phyloP scores from a whole-genome alignment of 2,888 invertebrate species.

The Meliscaeva auricollis region DNA sequence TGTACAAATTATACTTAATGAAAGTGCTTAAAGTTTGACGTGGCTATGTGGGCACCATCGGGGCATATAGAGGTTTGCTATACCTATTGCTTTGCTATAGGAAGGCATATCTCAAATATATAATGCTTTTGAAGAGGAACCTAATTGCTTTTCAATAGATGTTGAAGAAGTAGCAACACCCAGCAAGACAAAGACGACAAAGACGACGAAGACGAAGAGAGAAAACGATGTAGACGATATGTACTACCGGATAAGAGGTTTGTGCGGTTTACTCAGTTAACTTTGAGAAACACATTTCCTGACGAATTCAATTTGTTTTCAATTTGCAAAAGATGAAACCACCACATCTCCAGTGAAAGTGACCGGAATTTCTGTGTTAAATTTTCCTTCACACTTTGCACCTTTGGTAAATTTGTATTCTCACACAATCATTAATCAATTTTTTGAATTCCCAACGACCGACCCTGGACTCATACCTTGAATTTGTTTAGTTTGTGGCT shows the following conservation, averaged over 20 bases:
- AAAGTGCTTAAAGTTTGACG: slow-evolving; percentile 66
- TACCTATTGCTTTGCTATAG: too few species aligned
- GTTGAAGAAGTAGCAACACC: neutral
- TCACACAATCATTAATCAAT: slow-evolving; percentile 56
- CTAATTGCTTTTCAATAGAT: slow-evolving; percentile 52
- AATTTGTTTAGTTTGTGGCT: neutral
- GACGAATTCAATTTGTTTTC: slow-evolving; percentile 19
- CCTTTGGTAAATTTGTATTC: neutral
- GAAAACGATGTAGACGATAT: too few species aligned
- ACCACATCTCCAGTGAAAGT: slow-evolving; percentile 9
- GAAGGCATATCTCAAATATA: neutral
- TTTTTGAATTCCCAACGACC: slow-evolving; percentile 25
- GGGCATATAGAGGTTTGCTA: neutral
- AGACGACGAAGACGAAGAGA: too few species aligned
- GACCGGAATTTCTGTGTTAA: slow-evolving; percentile 8
- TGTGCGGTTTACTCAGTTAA: neutral
- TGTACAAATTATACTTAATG: slow-evolving; percentile 59
- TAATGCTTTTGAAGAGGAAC: neutral
- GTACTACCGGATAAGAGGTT: slow-evolving; percentile 10
- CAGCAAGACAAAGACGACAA: neutral
- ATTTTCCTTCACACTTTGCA: slow-evolving; percentile 15
- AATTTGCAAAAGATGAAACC: slow-evolving; percentile 2
- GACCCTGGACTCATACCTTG: neutral
- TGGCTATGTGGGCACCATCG: slow-evolving; percentile 12
- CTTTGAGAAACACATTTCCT: slow-evolving; percentile 7